Conservation (phyloP, 2,113 vertebrate genomes). For the Ptyas mucosa region DNA sequence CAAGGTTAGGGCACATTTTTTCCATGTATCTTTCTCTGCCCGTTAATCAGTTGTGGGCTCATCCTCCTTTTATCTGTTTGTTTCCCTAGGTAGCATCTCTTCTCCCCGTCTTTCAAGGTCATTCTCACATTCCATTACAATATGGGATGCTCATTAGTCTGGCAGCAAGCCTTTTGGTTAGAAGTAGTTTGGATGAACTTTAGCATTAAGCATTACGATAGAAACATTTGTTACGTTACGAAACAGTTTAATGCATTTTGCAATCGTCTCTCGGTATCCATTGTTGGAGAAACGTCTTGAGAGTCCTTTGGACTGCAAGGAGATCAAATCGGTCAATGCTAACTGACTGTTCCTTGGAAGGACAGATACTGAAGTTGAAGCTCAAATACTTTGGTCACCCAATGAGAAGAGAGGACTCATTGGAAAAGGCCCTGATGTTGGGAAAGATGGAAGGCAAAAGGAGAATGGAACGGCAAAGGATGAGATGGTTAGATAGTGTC, state of each 20-base stretch:
- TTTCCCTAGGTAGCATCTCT: neutral
- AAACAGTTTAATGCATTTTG: neutral
- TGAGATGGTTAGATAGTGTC: neutral
- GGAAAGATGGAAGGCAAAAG: neutral
- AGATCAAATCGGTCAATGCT: neutral
- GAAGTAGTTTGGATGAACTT: neutral
- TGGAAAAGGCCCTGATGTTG: neutral
- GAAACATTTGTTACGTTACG: neutral
- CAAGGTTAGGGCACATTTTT: neutral
- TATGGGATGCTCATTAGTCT: neutral
- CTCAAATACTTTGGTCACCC: neutral
- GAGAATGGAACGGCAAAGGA: neutral
- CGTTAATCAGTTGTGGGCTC: neutral
- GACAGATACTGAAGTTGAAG: neutral
- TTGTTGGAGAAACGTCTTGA: neutral
- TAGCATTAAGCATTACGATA: neutral
- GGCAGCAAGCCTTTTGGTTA: neutral
- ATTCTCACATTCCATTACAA: neutral
- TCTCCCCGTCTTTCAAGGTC: neutral
- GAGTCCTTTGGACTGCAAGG: neutral
- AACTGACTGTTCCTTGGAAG: neutral
- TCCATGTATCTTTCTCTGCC: neutral
- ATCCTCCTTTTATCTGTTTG: neutral
- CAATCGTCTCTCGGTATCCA: neutral
- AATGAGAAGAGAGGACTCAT: neutral